Evolutionary conservation across 2,113 vertebrate species (phyloP).

Genomic region (Oriolus oriolus): DNA sequence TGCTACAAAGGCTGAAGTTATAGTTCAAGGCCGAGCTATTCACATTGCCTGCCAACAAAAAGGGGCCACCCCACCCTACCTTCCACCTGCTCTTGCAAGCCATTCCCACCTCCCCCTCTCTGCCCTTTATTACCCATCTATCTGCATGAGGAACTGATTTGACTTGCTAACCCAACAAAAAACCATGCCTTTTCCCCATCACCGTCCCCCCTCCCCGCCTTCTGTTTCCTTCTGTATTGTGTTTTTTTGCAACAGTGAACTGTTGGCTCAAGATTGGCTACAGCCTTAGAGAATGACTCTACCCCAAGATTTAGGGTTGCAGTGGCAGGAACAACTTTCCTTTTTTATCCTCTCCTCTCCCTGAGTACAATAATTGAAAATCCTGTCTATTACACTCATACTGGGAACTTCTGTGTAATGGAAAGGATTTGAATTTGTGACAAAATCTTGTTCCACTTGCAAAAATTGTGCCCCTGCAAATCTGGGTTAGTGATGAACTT

Average conservation of each 20-base stretch:
- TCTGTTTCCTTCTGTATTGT: not conserved
- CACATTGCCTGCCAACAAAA: accelerated
- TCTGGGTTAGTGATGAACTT: not conserved
- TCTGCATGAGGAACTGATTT: not conserved
- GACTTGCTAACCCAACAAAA: not conserved
- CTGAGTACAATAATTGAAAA: not conserved
- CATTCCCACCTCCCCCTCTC: not conserved
- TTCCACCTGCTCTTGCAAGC: not conserved
- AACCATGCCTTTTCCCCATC: not conserved
- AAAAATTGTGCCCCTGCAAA: not conserved
- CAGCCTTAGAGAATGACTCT: not conserved
- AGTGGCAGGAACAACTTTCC: not conserved
- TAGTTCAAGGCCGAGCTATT: not conserved
- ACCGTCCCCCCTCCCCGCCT: accelerated
- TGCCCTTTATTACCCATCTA: not conserved
- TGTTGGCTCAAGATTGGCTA: not conserved
- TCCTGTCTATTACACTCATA: not conserved
- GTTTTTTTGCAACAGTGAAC: not conserved
- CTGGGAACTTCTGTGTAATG: not conserved
- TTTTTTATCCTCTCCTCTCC: not conserved
- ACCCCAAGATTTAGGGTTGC: not conserved
- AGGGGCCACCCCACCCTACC: not conserved
- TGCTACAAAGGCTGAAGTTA: not conserved
- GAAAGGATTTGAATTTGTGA: not conserved
- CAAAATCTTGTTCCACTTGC: not conserved